Percentiles rank a stretch among this genome's conserved stretches.
Conservation (phyloP, 2,797 vertebrate species). For the Hyperoplus lanceolatus region DNA sequence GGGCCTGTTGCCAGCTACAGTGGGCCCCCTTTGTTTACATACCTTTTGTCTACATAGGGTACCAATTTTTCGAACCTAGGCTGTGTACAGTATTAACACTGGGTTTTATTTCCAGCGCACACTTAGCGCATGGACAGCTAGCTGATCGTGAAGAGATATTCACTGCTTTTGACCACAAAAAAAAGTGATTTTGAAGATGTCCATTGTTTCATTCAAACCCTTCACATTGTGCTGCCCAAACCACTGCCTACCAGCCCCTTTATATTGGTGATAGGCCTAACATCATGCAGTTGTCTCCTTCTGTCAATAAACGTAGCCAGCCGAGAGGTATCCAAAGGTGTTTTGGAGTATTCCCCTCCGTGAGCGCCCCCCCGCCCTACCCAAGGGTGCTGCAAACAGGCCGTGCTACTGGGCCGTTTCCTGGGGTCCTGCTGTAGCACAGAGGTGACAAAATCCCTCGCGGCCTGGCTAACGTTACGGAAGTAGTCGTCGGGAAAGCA, state of each 20-base stretch:
- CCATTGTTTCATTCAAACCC: neutral
- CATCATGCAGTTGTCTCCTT: conserved; percentile 93
- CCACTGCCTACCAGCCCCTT: conserved; percentile 93
- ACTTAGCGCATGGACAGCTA: too few relatives aligned
- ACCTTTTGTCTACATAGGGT: too few relatives aligned
- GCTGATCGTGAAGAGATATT: too few relatives aligned
- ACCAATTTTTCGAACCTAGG: too few relatives aligned
- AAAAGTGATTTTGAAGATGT: too few relatives aligned
- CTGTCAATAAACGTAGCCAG: conserved; percentile 94
- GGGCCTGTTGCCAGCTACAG: too few relatives aligned
- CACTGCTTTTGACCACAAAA: too few relatives aligned
- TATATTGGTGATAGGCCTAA: conserved; percentile 91
- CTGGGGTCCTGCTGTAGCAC: conserved; percentile 93
- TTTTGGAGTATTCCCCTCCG: conserved; percentile 93
- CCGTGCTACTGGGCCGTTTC: conserved; percentile 91
- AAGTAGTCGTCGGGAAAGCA: conserved; percentile 97
- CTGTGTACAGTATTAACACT: too few relatives aligned
- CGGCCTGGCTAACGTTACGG: conserved; percentile 91
- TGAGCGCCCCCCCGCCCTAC: conserved; percentile 92
- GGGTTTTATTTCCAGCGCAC: too few relatives aligned
- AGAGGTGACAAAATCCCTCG: conserved; percentile 92
- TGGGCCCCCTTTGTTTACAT: too few relatives aligned
- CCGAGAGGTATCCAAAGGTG: conserved; percentile 93
- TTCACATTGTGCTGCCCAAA: conserved; percentile 85
- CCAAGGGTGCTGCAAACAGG: conserved; percentile 97